Evolutionary conservation across 2,888 invertebrate species (phyloP).

Genomic region (Labia minor): DNA sequence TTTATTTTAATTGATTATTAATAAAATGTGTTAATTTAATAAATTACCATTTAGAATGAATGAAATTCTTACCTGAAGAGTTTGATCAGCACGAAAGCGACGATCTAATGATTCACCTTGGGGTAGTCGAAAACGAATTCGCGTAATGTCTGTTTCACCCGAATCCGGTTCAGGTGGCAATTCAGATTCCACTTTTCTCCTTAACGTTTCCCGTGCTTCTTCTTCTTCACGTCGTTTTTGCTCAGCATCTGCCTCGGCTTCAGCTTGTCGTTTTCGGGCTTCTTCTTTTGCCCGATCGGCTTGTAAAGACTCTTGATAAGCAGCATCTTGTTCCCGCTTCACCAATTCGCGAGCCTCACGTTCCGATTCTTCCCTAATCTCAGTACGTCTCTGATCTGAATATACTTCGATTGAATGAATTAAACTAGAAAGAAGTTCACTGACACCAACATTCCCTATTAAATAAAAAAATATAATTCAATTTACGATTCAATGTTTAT

Average conservation of each 20-base stretch:
- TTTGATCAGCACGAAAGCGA: constrained; percentile 54
- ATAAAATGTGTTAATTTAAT: no score
- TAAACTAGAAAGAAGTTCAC: constrained; percentile 74
- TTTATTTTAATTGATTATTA: no score
- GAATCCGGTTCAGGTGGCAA: constrained; percentile 62
- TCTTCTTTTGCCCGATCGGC: constrained; percentile 84
- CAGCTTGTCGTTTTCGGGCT: constrained; percentile 59
- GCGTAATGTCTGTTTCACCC: constrained; percentile 46
- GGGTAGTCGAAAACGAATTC: constrained; percentile 73
- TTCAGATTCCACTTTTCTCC: constrained; percentile 46
- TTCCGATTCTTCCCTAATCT: constrained; percentile 76
- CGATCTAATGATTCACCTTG: constrained; percentile 65
- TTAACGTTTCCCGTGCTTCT: background rate
- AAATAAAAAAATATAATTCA: background rate
- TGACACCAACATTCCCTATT: constrained; percentile 72
- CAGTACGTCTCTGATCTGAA: constrained; percentile 61
- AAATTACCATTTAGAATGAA: no score
- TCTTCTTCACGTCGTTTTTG: constrained; percentile 14
- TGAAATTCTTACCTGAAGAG: constrained; percentile 48
- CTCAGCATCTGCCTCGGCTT: constrained; percentile 45
- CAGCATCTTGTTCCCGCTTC: constrained; percentile 87
- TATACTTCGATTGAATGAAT: constrained; percentile 80
- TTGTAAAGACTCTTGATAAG: constrained; percentile 80
- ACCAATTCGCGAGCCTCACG: constrained; percentile 79
- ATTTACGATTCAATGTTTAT: background rate